phyloP scores from a whole-genome alignment of 2,113 vertebrate species.

The Ctenomys sociabilis region DNA sequence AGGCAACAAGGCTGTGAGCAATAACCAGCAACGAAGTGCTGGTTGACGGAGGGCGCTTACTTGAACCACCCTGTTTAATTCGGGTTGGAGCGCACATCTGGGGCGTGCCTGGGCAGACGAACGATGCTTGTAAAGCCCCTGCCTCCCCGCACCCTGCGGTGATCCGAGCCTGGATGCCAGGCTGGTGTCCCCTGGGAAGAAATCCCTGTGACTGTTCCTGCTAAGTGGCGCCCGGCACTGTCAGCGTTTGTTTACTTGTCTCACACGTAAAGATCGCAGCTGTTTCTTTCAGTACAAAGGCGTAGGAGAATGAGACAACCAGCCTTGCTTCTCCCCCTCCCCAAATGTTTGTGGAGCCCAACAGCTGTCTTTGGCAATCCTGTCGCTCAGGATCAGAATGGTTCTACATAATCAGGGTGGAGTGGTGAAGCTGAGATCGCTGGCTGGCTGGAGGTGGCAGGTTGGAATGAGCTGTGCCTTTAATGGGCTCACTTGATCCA shows the following conservation, averaged over 20 bases:
- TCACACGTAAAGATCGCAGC: constrained; percentile 60
- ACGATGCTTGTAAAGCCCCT: neutral
- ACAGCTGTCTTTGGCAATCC: constrained; percentile 75
- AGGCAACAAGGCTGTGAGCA: neutral
- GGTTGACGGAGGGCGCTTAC: neutral
- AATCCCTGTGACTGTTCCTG: neutral
- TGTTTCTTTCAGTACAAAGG: constrained; percentile 72
- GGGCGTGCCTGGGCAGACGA: neutral
- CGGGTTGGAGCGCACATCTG: neutral
- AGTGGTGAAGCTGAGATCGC: neutral
- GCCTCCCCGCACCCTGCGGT: neutral
- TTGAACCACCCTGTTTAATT: neutral
- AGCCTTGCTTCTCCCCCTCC: constrained; percentile 6
- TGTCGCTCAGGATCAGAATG: constrained; percentile 65
- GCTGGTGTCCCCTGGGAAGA: neutral
- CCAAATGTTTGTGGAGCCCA: constrained; percentile 27
- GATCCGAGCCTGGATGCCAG: neutral
- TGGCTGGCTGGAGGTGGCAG: constrained; percentile 59
- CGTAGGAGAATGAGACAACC: constrained; percentile 50
- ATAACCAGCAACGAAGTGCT: neutral
- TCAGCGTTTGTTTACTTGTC: constrained; percentile 71
- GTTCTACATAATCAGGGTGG: constrained; percentile 45
- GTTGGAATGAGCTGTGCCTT: constrained; percentile 57
- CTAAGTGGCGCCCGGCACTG: neutral
- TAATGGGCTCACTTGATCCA: constrained; percentile 29